These are phyloP conservation scores for Galaxea fascicularis DNA, from an alignment of 92 coral and sea anemone genomes.

Conservation along the genomic window DNA sequence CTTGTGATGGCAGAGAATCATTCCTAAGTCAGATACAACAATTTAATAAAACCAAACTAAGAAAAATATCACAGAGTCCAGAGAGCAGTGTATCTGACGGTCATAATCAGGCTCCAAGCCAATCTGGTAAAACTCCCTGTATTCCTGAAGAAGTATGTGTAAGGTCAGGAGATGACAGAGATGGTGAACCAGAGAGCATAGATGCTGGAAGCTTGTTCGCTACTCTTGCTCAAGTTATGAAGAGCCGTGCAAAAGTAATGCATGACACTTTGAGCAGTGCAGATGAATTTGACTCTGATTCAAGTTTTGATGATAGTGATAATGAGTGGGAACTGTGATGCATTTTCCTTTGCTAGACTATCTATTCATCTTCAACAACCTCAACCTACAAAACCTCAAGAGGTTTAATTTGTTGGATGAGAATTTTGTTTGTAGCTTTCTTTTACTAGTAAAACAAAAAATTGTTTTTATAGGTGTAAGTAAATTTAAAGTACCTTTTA, in stretches of 20 bases:
- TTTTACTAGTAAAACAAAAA: too few species aligned
- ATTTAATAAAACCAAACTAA: slow-evolving; percentile 31
- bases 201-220: slow-evolving; percentile 39
- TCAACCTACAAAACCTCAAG: too few species aligned
- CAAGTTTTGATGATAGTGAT: slow-evolving; percentile 46
- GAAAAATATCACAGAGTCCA: background rate
- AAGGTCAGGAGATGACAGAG: background rate
- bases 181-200: slow-evolving; percentile 3
- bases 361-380: too few species aligned
- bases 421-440: too few species aligned
- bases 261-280: slow-evolving; percentile 57
- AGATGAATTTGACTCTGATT: slow-evolving; percentile 28
- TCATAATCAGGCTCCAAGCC: background rate
- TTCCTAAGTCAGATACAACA: slow-evolving; percentile 43
- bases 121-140: background rate
- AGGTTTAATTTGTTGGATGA: too few species aligned
- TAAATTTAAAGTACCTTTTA: too few species aligned
- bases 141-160: background rate
- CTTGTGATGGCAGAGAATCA: background rate
- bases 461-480: too few species aligned
- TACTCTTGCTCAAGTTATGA: slow-evolving; percentile 53
- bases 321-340: slow-evolving; percentile 73
- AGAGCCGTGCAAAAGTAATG: slow-evolving; percentile 67
- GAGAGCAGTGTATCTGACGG: background rate
- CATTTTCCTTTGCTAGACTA: too few species aligned